Evolutionary conservation across 2,888 invertebrate species (phyloP).

Genomic region (Papilio elwesi): DNA sequence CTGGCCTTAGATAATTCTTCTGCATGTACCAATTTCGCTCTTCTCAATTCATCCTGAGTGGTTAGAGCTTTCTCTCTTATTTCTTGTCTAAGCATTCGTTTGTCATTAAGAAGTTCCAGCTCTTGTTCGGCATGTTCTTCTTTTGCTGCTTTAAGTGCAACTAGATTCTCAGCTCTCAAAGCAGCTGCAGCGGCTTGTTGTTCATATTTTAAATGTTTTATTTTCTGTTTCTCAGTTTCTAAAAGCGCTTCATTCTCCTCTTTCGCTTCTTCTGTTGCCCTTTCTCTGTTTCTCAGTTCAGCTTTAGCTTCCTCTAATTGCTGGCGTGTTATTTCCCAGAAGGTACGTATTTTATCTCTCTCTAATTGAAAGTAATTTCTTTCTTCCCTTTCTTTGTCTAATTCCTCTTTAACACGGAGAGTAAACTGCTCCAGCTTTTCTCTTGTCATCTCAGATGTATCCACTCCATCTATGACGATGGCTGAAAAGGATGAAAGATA

Average conservation of each 20-base stretch:
- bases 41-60: conserved; percentile 89
- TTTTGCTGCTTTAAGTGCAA: conserved; percentile 91
- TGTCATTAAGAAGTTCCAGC: conserved; percentile 89
- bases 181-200: conserved; percentile 94
- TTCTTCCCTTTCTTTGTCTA: conserved; percentile 97
- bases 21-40: conserved; percentile 89
- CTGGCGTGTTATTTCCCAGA: conserved; percentile 97
- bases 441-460: conserved; percentile 95
- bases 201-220: conserved; percentile 96
- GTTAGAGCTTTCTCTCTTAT: conserved; percentile 88
- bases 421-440: conserved; percentile 97
- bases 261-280: conserved; percentile 94
- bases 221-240: conserved; percentile 95
- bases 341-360: conserved; percentile 95
- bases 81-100: conserved; percentile 86
- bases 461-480: conserved; percentile 93
- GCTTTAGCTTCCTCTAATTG: conserved; percentile 94
- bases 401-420: conserved; percentile 92
- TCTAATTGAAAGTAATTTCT: conserved; percentile 97
- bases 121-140: conserved; percentile 92
- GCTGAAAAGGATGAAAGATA: conserved; percentile 62
- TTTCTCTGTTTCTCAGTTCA: conserved; percentile 86
- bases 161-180: conserved; percentile 92
- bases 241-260: conserved; percentile 94
- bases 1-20: conserved; percentile 87